Evolutionary conservation across 2,113 vertebrate genomes (phyloP), one percentile per base, ranked within the genome.

Genomic region (Microtus ochrogaster): DNA sequence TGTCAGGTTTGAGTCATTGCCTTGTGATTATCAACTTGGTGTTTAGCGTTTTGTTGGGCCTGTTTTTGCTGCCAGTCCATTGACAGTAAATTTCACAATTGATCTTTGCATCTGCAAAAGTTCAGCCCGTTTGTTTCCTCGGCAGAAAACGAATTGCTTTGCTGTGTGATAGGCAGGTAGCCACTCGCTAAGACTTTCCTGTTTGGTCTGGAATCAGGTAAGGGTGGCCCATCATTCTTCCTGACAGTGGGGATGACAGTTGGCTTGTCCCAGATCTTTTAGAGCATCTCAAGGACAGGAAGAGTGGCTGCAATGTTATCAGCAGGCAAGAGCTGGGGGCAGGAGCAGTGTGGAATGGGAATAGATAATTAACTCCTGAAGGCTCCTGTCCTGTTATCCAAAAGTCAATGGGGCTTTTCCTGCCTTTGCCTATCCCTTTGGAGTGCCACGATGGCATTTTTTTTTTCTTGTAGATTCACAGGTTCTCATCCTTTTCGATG

Each of bases 121-220:
- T 94, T 85, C 74, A 88, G 95, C 94, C 70, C 77, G 74, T 94
- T 92, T 96, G 93, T 96, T 96, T 97, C 95, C 96, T 98, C 92
- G 87, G 52, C 30, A 81, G 95, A 96, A 93, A 97, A 94, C 49
- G 26, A 93, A 89, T 96, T 52, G 92, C 86, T 95, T 94, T 86
- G 14, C 90, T 94, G 47, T 73, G 41, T 93, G 96, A 97, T 95
- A 81, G 96, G 86, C 95, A 96, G 87, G 72, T 78, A 94, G 94
- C 90, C 93, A 89, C 89, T 84, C 92, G 92, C 47, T 73, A 72
- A 89, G 41, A 72, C 92, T 92, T 96, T 92, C 89, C 93, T 91
- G 96, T 95, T 92, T 77, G 73, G 44, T 81, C 63, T 86, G 81
- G 91, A 94, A 94, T 97, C 89, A 91, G 83, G 86, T 96, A 95